Percentiles rank a stretch among this genome's conserved stretches.
These are phyloP conservation scores for Sarcophaga caerulescens DNA, from an alignment of 2,888 invertebrate genomes.

Conservation along the genomic window DNA sequence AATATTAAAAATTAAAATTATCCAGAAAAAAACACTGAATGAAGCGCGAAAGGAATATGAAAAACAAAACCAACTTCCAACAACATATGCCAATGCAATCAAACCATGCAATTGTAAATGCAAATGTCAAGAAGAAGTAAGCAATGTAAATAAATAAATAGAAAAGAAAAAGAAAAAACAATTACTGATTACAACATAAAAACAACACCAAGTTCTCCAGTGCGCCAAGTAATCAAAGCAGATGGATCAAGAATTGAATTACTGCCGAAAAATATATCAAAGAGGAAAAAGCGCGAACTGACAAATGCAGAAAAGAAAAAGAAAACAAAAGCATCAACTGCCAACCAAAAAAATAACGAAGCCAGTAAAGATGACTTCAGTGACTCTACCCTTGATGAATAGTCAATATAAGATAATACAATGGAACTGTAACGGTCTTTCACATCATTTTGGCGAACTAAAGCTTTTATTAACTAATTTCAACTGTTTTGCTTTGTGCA, in stretches of 20 bases:
- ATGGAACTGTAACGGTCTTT: background rate
- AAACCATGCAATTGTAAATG: slow-evolving; percentile 27
- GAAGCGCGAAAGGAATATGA: slow-evolving; percentile 45
- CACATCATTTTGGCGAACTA: background rate
- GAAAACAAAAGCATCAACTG: too few species aligned
- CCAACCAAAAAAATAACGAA: background rate
- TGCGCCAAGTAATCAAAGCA: background rate
- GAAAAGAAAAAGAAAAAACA: background rate
- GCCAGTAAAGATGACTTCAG: background rate
- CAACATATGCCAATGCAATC: slow-evolving; percentile 22
- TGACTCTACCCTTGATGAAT: background rate
- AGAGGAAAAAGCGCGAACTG: too few species aligned
- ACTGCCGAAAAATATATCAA: too few species aligned
- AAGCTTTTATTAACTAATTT: slow-evolving; percentile 8
- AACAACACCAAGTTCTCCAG: background rate
- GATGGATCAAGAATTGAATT: too few species aligned
- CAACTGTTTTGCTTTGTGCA: slow-evolving; percentile 35
- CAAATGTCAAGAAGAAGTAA: slow-evolving; percentile 25
- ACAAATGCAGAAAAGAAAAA: too few species aligned
- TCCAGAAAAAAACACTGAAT: slow-evolving; percentile 23
- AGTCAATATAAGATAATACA: background rate
- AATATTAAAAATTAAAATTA: slow-evolving; percentile 28
- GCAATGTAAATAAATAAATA: too few species aligned
- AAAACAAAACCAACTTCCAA: slow-evolving; percentile 30
- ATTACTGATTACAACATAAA: background rate